phyloP scores from a whole-genome alignment of 2,888 invertebrate species.

The Apamea epomidion region DNA sequence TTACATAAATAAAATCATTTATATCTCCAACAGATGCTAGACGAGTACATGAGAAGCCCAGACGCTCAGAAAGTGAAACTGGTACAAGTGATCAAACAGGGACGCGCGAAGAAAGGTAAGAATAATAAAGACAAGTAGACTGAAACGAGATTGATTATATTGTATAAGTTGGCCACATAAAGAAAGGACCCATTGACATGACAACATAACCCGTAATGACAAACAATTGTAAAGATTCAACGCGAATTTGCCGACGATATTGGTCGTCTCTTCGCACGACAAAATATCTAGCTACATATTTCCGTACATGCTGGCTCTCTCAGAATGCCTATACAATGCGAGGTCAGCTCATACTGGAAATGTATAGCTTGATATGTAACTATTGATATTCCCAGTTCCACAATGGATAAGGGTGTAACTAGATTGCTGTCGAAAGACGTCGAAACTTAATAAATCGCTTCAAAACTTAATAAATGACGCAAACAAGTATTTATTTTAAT shows the following conservation, averaged over 20 bases:
- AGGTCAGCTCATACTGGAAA: background rate
- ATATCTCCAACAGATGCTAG: slow-evolving; percentile 78
- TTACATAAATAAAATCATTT: background rate
- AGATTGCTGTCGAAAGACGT: background rate
- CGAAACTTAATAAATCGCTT: background rate
- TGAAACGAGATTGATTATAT: slow-evolving; percentile 49
- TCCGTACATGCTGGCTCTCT: background rate
- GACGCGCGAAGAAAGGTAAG: slow-evolving; percentile 76
- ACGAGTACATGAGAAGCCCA: slow-evolving; percentile 80
- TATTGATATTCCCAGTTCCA: slow-evolving; percentile 7
- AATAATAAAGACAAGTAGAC: slow-evolving; percentile 68
- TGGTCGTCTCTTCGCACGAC: background rate
- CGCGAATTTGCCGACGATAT: background rate
- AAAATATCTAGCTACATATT: background rate
- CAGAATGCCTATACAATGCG: background rate
- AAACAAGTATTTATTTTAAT: background rate
- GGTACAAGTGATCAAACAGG: slow-evolving; percentile 83
- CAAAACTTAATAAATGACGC: background rate
- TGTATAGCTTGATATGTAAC: background rate
- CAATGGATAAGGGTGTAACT: slow-evolving; percentile 18
- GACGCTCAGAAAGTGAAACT: slow-evolving; percentile 83
- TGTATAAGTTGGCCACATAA: slow-evolving; percentile 16
- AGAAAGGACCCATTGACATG: slow-evolving; percentile 22
- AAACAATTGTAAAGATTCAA: slow-evolving; percentile 18
- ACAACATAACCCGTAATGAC: slow-evolving; percentile 13